phyloP scores from a whole-genome alignment of 2,797 vertebrate species.

The Uromys caudimaculatus region DNA sequence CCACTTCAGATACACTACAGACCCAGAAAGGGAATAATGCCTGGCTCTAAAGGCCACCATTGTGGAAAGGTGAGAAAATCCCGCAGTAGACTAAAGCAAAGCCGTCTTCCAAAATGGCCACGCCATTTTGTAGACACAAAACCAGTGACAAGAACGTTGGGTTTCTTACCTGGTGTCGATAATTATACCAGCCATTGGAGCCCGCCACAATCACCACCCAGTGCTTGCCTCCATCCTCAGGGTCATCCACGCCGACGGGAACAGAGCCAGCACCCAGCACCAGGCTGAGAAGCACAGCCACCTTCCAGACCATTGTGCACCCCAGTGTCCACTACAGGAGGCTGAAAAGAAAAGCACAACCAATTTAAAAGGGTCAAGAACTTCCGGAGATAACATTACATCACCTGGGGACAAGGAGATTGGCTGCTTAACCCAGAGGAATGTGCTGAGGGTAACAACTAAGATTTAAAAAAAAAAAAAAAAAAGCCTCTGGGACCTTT shows the following conservation, averaged over 20 bases:
- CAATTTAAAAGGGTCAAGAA: background rate
- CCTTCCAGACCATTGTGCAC: slow-evolving; percentile 85
- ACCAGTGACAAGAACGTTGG: background rate
- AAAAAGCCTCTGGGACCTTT: background rate
- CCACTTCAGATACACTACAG: background rate
- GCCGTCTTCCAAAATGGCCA: background rate
- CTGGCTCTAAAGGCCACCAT: background rate
- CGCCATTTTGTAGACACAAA: background rate
- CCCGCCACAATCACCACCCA: slow-evolving; percentile 98
- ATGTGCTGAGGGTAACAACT: background rate
- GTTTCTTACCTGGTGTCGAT: slow-evolving; percentile 95
- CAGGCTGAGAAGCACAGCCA: slow-evolving; percentile 85
- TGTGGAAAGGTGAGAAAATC: background rate
- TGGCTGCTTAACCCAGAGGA: background rate
- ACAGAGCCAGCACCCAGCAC: slow-evolving; percentile 81
- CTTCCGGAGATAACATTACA: background rate
- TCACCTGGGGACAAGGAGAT: background rate
- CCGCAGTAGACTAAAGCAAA: background rate
- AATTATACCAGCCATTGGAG: slow-evolving; percentile 97
- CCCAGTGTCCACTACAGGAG: slow-evolving; percentile 14
- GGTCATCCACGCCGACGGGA: slow-evolving; percentile 81
- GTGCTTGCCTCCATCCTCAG: slow-evolving; percentile 91
- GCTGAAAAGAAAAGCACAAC: slow-evolving; percentile 58
- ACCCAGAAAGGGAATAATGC: background rate
- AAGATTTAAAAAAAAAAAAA: too few species aligned